Base-by-base conservation (phyloP, 2,888 invertebrate genomes). In the Hypselothyrea guttata region DNA sequence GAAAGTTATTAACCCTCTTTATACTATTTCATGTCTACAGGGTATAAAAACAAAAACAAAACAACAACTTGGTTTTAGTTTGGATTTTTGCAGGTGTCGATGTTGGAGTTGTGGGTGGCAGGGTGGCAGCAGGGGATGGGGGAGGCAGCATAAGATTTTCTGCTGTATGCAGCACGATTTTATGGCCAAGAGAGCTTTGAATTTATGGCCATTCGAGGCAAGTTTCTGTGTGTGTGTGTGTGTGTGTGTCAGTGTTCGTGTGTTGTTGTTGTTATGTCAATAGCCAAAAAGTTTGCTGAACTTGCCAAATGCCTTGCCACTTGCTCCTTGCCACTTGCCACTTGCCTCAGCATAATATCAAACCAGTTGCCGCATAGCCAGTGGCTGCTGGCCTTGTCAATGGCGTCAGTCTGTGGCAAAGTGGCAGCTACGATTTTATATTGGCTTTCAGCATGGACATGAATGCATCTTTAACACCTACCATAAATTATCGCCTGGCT, bases 171-270 rank as follows among this genome's bases (percentile, higher is more conserved):
- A 45, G 55, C 53, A 62, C 60, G 68, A 22, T 67, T 72, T 72
- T 72, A 66, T 70, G 70, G 62, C 59, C 66, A 62, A 63, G 51
- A 66, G 54, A 62, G 72, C 67, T 41, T 34, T 22, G 57, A 71
- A 78, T 75, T 81, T 81, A 81, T 78, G 81, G 71, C 75, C 64
- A 77, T 55, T 55, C 65, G 60, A 53, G 66, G 57, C 78, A 69
- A 78, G 75, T 61, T 70, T 22, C n/a, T n/a, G n/a, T n/a, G n/a
- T n/a, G n/a, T n/a, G n/a, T n/a, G n/a, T n/a, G n/a, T n/a, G n/a
- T 4, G 1, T 33, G 4, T 30, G 28, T 30, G 33, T 11, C 11
- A 7, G 33, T 33, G 31, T 31, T 9, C 5, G 34, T 34, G 37
- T 16, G 37, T 38, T 4, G 22, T 22, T 53, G 53, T 33, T 55